phyloP scores from a whole-genome alignment of 2,888 invertebrate genomes.

The Plagodis pulveraria region DNA sequence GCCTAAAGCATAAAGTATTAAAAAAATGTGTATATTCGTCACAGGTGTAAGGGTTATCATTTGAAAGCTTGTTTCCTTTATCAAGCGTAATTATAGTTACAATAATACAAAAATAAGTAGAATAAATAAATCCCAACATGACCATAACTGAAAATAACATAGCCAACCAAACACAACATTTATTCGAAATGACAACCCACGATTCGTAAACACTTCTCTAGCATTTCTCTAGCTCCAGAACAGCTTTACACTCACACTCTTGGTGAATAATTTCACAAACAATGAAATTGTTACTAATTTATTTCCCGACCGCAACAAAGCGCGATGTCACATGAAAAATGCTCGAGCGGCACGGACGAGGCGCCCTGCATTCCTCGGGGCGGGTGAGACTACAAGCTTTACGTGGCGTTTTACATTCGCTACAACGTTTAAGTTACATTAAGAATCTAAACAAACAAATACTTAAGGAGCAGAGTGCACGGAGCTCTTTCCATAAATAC shows the following conservation, averaged over 20 bases:
- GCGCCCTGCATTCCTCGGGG: slow-evolving; percentile 70
- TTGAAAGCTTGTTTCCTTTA: too few species aligned
- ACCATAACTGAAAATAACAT: too few species aligned
- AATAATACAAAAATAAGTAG: too few species aligned
- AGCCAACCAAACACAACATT: background rate
- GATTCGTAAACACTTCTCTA: slow-evolving; percentile 3
- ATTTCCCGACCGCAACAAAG: slow-evolving; percentile 83
- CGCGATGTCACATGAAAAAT: slow-evolving; percentile 84
- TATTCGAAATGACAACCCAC: background rate
- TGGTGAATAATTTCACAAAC: slow-evolving; percentile 75
- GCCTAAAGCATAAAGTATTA: too few species aligned
- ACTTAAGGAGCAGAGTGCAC: background rate
- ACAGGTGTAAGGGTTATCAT: too few species aligned
- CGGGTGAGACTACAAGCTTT: slow-evolving; percentile 62
- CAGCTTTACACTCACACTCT: slow-evolving; percentile 44
- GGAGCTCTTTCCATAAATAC: too few species aligned
- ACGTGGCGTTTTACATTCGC: slow-evolving; percentile 73
- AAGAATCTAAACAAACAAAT: slow-evolving; percentile 57
- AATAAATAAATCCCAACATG: too few species aligned
- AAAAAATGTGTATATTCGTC: too few species aligned
- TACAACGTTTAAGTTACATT: slow-evolving; percentile 74
- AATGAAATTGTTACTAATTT: slow-evolving; percentile 85
- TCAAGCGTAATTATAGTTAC: too few species aligned
- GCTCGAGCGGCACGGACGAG: slow-evolving; percentile 59
- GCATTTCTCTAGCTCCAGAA: slow-evolving; percentile 30